phyloP scores from a whole-genome alignment of 1,140 invertebrate species.

The Brachionus paranguensis region DNA sequence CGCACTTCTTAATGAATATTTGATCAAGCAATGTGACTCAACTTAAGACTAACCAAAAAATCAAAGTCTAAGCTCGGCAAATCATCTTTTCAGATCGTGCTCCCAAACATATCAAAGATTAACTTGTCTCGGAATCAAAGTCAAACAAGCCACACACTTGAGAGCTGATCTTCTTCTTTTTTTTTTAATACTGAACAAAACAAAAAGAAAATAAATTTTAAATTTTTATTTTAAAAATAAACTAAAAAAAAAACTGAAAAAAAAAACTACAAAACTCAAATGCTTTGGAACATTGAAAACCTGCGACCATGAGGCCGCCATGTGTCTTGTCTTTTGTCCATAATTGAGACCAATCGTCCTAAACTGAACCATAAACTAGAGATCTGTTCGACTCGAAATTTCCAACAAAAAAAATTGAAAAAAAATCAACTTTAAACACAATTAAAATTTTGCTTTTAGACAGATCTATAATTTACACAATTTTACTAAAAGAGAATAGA shows the following conservation, averaged over 20 bases:
- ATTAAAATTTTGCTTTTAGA: not conserved
- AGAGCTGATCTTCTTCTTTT: not conserved
- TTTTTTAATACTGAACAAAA: not conserved
- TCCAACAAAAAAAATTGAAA: too few relatives aligned
- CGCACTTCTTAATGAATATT: not conserved
- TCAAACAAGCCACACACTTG: not conserved
- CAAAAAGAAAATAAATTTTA: not conserved
- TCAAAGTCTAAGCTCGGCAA: not conserved
- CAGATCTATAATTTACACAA: slow-evolving; percentile 1
- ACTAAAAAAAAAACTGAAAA: too few relatives aligned
- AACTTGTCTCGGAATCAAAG: not conserved
- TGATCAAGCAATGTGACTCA: not conserved
- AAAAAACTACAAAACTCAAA: not conserved
- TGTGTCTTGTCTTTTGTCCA: too few relatives aligned
- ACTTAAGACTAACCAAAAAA: not conserved
- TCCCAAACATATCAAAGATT: not conserved
- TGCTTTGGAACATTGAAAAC: not conserved
- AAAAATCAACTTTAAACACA: not conserved
- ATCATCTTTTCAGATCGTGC: not conserved
- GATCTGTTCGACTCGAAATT: not conserved
- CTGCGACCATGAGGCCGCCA: too few relatives aligned
- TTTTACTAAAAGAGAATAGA: not conserved
- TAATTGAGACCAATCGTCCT: not conserved
- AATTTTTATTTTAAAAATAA: not conserved
- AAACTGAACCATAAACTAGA: not conserved